phyloP scores from a whole-genome alignment of 2,113 vertebrate genomes.

The Cathartes aura region DNA sequence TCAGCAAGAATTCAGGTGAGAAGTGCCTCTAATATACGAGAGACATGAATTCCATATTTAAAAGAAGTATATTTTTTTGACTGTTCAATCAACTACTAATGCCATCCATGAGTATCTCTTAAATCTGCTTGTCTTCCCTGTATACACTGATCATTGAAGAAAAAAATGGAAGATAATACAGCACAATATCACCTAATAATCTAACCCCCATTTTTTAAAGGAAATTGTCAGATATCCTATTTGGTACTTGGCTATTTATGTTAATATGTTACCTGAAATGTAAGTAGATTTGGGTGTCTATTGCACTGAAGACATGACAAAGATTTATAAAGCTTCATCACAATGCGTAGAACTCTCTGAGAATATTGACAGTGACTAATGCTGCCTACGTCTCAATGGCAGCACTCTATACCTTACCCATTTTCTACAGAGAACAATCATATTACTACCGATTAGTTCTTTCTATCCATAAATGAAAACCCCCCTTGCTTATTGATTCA shows the following conservation, averaged over 20 bases:
- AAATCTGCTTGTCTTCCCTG: slow-evolving; percentile 39
- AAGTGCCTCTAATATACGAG: neutral
- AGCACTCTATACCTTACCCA: slow-evolving; percentile 59
- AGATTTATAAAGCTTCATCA: slow-evolving; percentile 72
- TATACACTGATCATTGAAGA: slow-evolving; percentile 18
- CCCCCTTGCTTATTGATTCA: slow-evolving; percentile 52
- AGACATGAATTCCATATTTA: neutral
- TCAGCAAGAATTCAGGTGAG: neutral
- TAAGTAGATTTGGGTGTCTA: slow-evolving; percentile 65
- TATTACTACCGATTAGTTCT: slow-evolving; percentile 46
- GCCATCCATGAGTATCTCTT: neutral
- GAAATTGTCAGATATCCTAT: slow-evolving; percentile 53
- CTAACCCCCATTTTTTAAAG: neutral
- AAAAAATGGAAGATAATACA: slow-evolving; percentile 20
- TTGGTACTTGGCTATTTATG: slow-evolving; percentile 65
- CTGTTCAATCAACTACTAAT: neutral
- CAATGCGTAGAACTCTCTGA: slow-evolving; percentile 54
- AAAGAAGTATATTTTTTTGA: neutral
- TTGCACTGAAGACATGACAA: slow-evolving; percentile 65
- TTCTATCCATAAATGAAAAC: slow-evolving; percentile 40
- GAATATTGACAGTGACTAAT: slow-evolving; percentile 71
- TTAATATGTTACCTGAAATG: slow-evolving; percentile 64
- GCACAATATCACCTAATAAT: slow-evolving; percentile 46
- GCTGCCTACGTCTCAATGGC: slow-evolving; percentile 34
- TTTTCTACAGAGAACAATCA: slow-evolving; percentile 56